Conservation (phyloP, 2,797 vertebrate species). For the Sardinella longiceps region DNA sequence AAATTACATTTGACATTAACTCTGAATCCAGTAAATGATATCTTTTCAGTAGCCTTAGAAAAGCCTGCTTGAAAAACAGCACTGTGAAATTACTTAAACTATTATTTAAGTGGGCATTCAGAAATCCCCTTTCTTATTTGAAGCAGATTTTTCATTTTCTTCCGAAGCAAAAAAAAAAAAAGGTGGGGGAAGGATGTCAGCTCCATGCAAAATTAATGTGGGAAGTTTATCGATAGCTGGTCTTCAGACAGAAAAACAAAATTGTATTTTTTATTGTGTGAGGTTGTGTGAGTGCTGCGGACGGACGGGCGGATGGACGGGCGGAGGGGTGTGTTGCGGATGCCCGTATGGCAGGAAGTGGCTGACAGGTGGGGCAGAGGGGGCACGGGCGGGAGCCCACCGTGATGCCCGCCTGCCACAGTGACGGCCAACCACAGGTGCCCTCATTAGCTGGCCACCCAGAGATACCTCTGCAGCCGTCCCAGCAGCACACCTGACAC, state of each 20-base stretch:
- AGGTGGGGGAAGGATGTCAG: background rate
- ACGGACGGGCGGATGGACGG: background rate
- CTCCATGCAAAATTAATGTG: constrained; percentile 10
- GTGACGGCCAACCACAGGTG: constrained; percentile 45
- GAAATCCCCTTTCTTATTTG: constrained; percentile 2
- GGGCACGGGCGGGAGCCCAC: constrained; percentile 30
- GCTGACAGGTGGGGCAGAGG: constrained; percentile 16
- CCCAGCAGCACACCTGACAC: constrained; percentile 55
- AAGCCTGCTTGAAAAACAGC: background rate
- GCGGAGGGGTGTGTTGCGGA: background rate
- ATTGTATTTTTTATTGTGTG: background rate
- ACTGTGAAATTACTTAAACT: background rate
- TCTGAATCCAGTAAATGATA: constrained; percentile 16
- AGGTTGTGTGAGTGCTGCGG: background rate
- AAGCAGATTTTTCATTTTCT: background rate
- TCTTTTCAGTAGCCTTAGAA: background rate
- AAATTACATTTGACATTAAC: background rate
- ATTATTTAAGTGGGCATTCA: background rate
- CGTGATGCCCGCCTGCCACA: constrained; percentile 43
- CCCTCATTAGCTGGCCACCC: constrained; percentile 61
- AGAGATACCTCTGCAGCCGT: constrained; percentile 48
- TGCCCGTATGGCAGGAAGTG: background rate
- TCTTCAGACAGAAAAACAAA: constrained; percentile 21
- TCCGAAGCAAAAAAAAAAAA: background rate
- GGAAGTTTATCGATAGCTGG: background rate